phyloP scores from a whole-genome alignment of 1,140 invertebrate genomes.

The Lucilia sericata region DNA sequence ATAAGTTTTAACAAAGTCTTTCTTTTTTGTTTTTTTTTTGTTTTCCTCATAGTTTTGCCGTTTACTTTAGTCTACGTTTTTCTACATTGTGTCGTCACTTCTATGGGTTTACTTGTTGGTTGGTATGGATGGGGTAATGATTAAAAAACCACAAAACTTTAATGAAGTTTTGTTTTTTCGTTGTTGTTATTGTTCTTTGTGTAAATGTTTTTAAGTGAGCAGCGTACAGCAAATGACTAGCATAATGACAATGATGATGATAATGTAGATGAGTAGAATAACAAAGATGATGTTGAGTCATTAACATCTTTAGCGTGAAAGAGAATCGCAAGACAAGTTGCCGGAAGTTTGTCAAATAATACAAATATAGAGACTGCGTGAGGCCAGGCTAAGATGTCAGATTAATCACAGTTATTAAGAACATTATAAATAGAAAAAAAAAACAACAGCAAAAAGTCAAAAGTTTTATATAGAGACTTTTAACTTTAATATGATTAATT shows the following conservation, averaged over 20 bases:
- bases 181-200: not conserved
- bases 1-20: conserved; percentile 7
- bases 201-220: not conserved
- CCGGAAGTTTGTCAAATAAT: not conserved
- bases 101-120: too few species aligned
- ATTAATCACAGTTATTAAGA: not conserved
- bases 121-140: not conserved
- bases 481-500: too few species aligned
- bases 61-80: too few species aligned
- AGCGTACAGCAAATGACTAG: not conserved
- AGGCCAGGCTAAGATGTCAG: conserved; percentile 22
- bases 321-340: too few species aligned
- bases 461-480: too few species aligned
- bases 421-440: too few species aligned
- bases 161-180: conserved; percentile 16
- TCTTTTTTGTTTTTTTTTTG: not conserved
- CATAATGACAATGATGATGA: not conserved
- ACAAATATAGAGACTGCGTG: conserved; percentile 20
- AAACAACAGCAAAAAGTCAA: too few species aligned
- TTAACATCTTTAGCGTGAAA: too few species aligned
- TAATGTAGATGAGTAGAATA: not conserved
- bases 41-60: too few species aligned
- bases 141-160: not conserved
- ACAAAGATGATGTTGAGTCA: not conserved
- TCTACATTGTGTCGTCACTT: too few species aligned